Conservation (phyloP, 1,140 invertebrate genomes). For the Drosophila persimilis region DNA sequence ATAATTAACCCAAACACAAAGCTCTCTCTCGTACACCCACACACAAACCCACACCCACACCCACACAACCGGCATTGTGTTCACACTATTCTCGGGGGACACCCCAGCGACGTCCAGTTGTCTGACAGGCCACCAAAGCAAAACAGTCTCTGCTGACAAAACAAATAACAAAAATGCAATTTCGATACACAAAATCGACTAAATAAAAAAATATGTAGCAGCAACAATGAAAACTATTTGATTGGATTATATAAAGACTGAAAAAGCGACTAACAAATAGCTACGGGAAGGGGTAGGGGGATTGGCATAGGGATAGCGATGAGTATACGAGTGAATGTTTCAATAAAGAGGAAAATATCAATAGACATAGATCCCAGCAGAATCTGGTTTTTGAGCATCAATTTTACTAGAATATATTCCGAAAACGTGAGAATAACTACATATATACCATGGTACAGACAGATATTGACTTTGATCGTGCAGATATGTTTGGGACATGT, state of each 20-base stretch:
- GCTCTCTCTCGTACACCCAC: constrained; percentile 10
- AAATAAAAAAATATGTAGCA: background rate
- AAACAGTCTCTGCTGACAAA: constrained; percentile 33
- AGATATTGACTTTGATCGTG: too few species aligned
- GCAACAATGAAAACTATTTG: constrained; percentile 45
- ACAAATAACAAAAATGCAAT: constrained; percentile 63
- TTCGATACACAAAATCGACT: constrained; percentile 37
- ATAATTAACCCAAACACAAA: constrained; percentile 65
- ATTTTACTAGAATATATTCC: too few species aligned
- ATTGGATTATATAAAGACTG: background rate
- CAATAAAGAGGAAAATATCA: background rate
- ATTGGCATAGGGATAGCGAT: background rate
- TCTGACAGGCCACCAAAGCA: constrained; percentile 41
- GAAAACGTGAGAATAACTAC: too few species aligned
- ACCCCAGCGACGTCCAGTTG: constrained; percentile 62
- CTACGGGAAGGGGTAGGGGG: too few species aligned
- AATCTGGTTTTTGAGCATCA: too few species aligned
- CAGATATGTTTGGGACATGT: too few species aligned
- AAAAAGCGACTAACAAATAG: background rate
- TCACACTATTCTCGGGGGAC: constrained; percentile 32
- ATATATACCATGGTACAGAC: too few species aligned
- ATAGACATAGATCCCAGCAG: too few species aligned
- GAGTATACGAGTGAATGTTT: too few species aligned
- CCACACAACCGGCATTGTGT: constrained; percentile 5
- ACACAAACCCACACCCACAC: constrained; percentile 4